These are phyloP conservation scores for Pseudochirops cupreus DNA, from an alignment of 2,797 vertebrate genomes.

Conservation along the genomic window DNA sequence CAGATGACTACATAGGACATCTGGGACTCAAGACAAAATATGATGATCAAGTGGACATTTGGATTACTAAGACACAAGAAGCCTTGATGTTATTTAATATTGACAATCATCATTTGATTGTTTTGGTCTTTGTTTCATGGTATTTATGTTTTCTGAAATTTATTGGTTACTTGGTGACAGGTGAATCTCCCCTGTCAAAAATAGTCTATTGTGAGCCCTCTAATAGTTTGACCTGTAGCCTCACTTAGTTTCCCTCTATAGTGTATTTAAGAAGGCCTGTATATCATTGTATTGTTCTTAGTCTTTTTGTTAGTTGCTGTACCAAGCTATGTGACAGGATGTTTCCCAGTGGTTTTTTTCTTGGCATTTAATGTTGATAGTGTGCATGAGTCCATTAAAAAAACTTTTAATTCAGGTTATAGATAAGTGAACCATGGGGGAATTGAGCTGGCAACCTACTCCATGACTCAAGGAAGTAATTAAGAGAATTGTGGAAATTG, in stretches of 20 bases:
- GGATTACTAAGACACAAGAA: neutral
- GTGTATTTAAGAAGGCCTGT: neutral
- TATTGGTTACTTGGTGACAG: neutral
- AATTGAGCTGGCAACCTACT: neutral
- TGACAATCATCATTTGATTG: neutral
- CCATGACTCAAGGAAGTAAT: neutral
- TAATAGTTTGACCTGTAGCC: neutral
- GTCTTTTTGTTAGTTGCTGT: neutral
- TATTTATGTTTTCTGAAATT: neutral
- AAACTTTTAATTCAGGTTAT: neutral
- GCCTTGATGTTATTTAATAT: neutral
- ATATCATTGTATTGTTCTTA: neutral
- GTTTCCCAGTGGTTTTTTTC: neutral
- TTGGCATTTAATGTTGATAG: neutral
- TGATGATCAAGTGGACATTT: neutral
- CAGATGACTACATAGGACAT: neutral
- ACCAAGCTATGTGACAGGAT: neutral
- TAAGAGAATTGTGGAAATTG: neutral
- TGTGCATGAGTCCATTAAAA: neutral
- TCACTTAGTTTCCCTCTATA: neutral
- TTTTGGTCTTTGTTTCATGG: neutral
- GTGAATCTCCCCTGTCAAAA: neutral
- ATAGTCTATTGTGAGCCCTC: neutral
- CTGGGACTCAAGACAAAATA: neutral
- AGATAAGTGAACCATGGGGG: neutral